These are phyloP conservation scores for Elysia crispata DNA, from an alignment of 2,888 invertebrate genomes.

Conservation along the genomic window DNA sequence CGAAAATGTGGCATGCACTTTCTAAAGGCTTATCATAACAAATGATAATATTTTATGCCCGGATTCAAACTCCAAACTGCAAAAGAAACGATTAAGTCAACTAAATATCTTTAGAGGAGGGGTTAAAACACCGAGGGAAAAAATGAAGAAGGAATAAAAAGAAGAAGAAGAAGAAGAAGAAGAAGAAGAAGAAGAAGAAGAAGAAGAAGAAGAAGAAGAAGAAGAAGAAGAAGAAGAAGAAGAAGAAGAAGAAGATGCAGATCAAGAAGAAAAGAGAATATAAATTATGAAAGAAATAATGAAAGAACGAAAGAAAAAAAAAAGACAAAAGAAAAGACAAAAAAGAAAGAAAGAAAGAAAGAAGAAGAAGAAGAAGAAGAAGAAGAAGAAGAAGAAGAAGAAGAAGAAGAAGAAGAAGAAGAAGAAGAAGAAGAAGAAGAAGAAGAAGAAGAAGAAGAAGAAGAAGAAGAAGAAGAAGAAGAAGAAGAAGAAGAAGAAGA, in stretches of 20 bases:
- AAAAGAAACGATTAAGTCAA: no score
- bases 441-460: no score
- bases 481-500: not conserved
- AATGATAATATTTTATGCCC: no score
- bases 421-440: slow-evolving; percentile 15
- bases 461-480: not conserved
- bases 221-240: not conserved
- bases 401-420: not conserved
- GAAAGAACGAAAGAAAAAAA: not conserved
- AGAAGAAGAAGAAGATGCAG: slow-evolving; percentile 6
- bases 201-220: not conserved
- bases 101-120: no score
- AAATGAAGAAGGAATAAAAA: no score
- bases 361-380: not conserved
- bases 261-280: not conserved
- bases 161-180: no score
- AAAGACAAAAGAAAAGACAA: not conserved
- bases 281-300: not conserved
- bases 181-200: no score
- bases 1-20: no score
- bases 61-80: no score
- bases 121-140: no score
- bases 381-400: slow-evolving; percentile 9
- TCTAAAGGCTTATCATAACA: no score
- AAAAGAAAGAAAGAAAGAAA: not conserved